Conservation (phyloP, 2,888 invertebrate genomes). For the Watsonalla binaria region DNA sequence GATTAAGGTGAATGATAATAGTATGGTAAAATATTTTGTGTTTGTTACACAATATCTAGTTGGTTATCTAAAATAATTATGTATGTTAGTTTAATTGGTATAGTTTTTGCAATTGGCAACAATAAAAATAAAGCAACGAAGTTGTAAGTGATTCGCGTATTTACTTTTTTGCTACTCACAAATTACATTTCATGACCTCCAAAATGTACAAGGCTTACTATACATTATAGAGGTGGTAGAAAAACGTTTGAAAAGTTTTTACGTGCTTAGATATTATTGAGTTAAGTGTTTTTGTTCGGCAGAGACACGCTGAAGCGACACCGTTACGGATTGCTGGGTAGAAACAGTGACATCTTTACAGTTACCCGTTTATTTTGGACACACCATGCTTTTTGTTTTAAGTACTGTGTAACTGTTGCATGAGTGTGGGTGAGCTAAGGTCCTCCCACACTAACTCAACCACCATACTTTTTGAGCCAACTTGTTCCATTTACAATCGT, state of each 20-base stretch:
- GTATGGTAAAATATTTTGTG: too few species aligned
- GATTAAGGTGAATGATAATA: too few species aligned
- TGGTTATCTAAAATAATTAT: too few species aligned
- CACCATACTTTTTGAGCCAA: constrained; percentile 44
- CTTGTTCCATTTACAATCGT: constrained; percentile 58
- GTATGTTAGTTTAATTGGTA: too few species aligned
- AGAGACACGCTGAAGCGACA: constrained; percentile 17
- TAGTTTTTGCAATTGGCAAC: not conserved
- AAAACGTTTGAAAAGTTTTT: constrained; percentile 12
- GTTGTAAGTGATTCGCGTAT: not conserved
- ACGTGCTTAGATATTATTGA: constrained; percentile 3
- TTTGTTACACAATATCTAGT: too few species aligned
- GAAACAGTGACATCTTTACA: constrained; percentile 31
- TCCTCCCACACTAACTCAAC: constrained; percentile 48
- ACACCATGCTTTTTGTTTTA: constrained; percentile 17
- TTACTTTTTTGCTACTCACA: constrained; percentile 12
- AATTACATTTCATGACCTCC: constrained; percentile 43
- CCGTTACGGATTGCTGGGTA: constrained; percentile 28
- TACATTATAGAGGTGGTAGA: not conserved
- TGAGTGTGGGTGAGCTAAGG: constrained; percentile 39
- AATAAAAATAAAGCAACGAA: not conserved
- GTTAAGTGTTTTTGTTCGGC: constrained; percentile 7
- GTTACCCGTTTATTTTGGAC: constrained; percentile 26
- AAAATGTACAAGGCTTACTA: constrained; percentile 29
- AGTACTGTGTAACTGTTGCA: constrained; percentile 21